phyloP scores from a whole-genome alignment of 2,797 vertebrate genomes.

The Coendou prehensilis region DNA sequence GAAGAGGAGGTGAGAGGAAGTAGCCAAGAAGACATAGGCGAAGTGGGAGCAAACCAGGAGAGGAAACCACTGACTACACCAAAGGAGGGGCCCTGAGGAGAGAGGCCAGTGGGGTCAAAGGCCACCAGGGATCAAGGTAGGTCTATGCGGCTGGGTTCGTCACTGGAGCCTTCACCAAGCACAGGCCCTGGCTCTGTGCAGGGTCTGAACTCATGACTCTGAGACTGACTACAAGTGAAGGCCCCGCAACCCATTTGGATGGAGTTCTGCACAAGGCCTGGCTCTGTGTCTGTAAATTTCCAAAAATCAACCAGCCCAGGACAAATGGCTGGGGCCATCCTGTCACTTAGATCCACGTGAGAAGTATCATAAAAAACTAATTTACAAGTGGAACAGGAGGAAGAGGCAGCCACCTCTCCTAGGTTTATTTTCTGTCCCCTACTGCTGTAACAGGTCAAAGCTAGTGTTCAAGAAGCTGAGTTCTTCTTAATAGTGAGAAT shows the following conservation, averaged over 20 bases:
- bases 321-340: background rate
- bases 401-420: background rate
- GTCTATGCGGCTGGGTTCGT: background rate
- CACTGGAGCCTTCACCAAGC: background rate
- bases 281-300: background rate
- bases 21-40: background rate
- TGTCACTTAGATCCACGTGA: background rate
- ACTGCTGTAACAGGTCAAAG: slow-evolving; percentile 47
- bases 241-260: background rate
- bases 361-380: background rate
- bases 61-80: too few relatives aligned
- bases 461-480: slow-evolving; percentile 45
- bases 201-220: background rate
- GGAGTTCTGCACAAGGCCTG: background rate
- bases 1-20: background rate
- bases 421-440: background rate
- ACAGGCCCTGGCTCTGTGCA: background rate
- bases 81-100: background rate
- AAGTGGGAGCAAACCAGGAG: background rate
- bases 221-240: background rate
- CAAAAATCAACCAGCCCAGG: background rate
- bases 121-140: background rate
- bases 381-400: background rate
- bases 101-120: background rate
- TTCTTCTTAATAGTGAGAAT: slow-evolving; percentile 38